Percentiles rank a stretch among this genome's conserved stretches.
phyloP scores from a whole-genome alignment of 2,113 vertebrate genomes.

The Gobio gobio region DNA sequence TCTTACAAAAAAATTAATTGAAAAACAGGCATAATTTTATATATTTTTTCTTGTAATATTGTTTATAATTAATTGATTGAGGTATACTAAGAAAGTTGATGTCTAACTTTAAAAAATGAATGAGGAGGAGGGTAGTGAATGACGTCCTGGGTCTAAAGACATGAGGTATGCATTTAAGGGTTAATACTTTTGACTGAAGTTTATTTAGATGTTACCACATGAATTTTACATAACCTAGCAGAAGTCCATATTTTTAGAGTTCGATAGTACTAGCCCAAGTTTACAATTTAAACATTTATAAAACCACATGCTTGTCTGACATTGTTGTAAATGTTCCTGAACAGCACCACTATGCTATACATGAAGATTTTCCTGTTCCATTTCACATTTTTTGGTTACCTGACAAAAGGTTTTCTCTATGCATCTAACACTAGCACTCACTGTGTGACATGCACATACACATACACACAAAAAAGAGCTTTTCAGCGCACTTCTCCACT shows the following conservation, averaged over 20 bases:
- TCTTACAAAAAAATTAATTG: no score
- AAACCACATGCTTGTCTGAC: not conserved
- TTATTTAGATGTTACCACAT: not conserved
- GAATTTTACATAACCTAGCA: not conserved
- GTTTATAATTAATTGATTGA: no score
- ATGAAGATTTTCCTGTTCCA: constrained; percentile 11
- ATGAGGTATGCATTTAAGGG: no score
- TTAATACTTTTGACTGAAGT: not conserved
- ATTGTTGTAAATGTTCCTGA: constrained; percentile 21
- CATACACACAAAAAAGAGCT: constrained; percentile 21
- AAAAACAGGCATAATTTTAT: no score
- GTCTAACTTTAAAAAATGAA: no score
- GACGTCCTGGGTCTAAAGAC: no score
- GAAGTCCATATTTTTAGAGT: not conserved
- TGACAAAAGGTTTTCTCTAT: constrained; percentile 15
- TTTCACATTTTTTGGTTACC: constrained; percentile 37
- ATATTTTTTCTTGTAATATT: no score
- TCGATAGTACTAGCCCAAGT: not conserved
- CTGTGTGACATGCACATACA: constrained; percentile 20
- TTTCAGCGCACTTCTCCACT: constrained; percentile 24
- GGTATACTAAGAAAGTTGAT: no score
- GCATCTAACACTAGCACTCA: constrained; percentile 10
- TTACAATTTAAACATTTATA: constrained; percentile 2
- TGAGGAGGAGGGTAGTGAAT: no score
- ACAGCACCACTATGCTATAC: not conserved